A percentile compares a stretch with the other conserved stretches of the same genome.
phyloP scores from a whole-genome alignment of 2,888 invertebrate genomes.

The Acleris emargana region DNA sequence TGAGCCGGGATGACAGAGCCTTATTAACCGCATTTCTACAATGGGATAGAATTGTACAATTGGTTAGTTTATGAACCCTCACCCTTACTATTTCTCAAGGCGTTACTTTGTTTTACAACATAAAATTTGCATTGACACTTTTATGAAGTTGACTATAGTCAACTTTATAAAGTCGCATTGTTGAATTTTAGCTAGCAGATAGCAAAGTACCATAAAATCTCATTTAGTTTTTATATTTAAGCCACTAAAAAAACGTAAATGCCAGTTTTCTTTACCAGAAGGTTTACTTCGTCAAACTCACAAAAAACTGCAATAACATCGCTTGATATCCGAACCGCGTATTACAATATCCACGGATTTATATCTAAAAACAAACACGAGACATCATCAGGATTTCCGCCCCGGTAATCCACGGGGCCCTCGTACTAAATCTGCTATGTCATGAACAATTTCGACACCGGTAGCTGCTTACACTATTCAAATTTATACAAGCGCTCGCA shows the following conservation, averaged over 20 bases:
- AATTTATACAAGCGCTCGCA: slow-evolving; percentile 59
- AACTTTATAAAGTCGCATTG: background rate
- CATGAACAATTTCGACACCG: slow-evolving; percentile 37
- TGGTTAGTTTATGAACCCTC: slow-evolving; percentile 73
- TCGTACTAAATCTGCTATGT: slow-evolving; percentile 33
- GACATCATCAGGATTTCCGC: slow-evolving; percentile 37
- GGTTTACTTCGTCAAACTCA: too few species aligned
- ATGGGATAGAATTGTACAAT: slow-evolving; percentile 65
- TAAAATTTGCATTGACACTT: slow-evolving; percentile 6
- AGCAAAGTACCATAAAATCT: too few species aligned
- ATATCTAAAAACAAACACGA: slow-evolving; percentile 27
- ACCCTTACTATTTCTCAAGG: too few species aligned
- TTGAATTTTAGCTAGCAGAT: too few species aligned
- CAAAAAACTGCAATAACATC: background rate
- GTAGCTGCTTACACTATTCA: slow-evolving; percentile 60
- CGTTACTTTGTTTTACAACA: slow-evolving; percentile 41
- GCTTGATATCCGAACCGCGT: slow-evolving; percentile 4
- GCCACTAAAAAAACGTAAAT: too few species aligned
- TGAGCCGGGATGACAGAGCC: too few species aligned
- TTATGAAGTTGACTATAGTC: slow-evolving; percentile 2
- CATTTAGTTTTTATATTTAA: too few species aligned
- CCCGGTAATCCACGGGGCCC: slow-evolving; percentile 30
- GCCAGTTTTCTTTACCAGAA: too few species aligned
- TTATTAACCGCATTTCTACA: slow-evolving; percentile 36
- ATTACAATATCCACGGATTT: slow-evolving; percentile 26